Evolutionary conservation across 1,140 invertebrate genomes (phyloP), one percentile per base, ranked within the genome.

Genomic region (Anastatus disparis): DNA sequence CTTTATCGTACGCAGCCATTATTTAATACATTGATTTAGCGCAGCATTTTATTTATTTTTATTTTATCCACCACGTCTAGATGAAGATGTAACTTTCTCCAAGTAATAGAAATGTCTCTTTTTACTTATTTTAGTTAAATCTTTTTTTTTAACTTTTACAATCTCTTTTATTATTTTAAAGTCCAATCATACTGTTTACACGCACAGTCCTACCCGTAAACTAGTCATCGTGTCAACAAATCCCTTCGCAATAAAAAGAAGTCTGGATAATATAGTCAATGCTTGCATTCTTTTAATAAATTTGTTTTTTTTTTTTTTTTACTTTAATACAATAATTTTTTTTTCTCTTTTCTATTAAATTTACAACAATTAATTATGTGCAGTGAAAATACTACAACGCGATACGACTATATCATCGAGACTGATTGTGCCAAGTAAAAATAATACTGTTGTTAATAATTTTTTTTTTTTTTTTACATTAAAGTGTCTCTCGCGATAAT

Each of bases 401-500:
- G 38, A 40, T 1, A 55, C 46, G 42, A 44, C 68, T 53, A 35
- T 22, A 68, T 3, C 42, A 69, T 27, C 66, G 52, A 61, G 52
- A 55, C 35, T 62, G 65, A 26, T 61, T 66, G 44, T 70, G 66
- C 55, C 40, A 48, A 72, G 61, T 74, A 50, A 72, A 70, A 70
- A 65, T 70, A 74, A 74, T 72, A 72, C 70, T 74, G 73, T 48
- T 71, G 42, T 40, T 61, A 56, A 71, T 55, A 46, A 58, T 50
- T n/a, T 61, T 29, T 31, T 66, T 68, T 48, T 29, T n/a, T n/a
- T n/a, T 38, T 55, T 7, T 35, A 69, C 42, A 24, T 40, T 68
- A 29, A 59, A 59, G 20, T 29, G 24, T 12, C 15, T 58, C 40
- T 48, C 29, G 56, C 44, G 20, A 46, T 52, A 42, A 44, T n/a